Percentiles rank a stretch among this genome's conserved stretches.
These are phyloP conservation scores for Xiphophorus couchianus DNA, from an alignment of 2,113 vertebrate genomes.

Conservation along the genomic window DNA sequence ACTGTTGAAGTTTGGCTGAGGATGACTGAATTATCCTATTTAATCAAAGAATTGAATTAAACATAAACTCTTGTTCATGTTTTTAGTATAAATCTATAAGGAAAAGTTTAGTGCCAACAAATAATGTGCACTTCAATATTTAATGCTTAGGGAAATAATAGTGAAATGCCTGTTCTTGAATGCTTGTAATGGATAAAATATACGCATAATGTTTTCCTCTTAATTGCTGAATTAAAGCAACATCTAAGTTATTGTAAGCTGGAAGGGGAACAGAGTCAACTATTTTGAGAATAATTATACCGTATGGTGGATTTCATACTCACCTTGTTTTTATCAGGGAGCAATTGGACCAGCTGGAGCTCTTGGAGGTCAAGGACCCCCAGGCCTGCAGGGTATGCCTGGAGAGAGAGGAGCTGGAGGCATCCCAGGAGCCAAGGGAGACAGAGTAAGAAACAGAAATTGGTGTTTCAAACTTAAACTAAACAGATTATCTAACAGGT, in stretches of 20 bases:
- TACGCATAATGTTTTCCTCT: background rate
- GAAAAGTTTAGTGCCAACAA: too few relatives aligned
- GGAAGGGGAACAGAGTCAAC: background rate
- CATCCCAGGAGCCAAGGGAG: conserved; percentile 92
- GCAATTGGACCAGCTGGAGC: conserved; percentile 87
- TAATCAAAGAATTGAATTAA: too few relatives aligned
- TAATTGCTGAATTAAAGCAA: background rate
- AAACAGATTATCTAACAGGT: background rate
- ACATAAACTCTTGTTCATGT: too few relatives aligned
- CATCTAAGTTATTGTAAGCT: background rate
- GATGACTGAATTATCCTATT: too few relatives aligned
- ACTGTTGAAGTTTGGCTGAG: too few relatives aligned
- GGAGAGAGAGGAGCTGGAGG: conserved; percentile 93
- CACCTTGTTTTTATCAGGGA: conserved; percentile 75
- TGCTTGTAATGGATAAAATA: background rate
- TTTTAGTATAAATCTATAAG: too few relatives aligned
- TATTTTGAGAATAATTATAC: background rate
- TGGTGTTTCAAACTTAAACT: background rate
- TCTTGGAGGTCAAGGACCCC: conserved; percentile 88
- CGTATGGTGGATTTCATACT: background rate
- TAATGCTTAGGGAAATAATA: background rate
- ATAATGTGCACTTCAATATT: too few relatives aligned
- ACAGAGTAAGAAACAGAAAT: conserved; percentile 85
- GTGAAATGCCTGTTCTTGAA: background rate
- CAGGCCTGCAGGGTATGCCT: conserved; percentile 96